These are phyloP conservation scores for Oreochromis aureus DNA, from an alignment of 2,113 vertebrate species.

Conservation along the genomic window DNA sequence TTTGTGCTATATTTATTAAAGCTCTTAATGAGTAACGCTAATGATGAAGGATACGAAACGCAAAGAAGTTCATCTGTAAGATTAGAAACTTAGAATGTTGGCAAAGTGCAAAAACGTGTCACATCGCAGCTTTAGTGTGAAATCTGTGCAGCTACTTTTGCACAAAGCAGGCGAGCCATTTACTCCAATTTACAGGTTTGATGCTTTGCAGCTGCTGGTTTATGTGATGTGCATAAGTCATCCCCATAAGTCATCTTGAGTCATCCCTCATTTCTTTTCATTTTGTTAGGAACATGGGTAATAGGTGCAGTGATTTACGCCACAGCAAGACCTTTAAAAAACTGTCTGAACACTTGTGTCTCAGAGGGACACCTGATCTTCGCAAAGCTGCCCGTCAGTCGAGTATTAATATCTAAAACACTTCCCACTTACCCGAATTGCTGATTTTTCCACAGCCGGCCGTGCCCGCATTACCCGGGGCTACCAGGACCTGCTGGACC, in stretches of 20 bases:
- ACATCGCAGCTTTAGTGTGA: background rate
- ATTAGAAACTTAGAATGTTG: background rate
- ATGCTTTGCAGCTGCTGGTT: background rate
- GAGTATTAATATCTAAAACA: background rate
- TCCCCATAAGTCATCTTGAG: background rate
- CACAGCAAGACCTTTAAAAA: background rate
- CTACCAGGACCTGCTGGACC: conserved; percentile 81
- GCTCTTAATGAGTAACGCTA: background rate
- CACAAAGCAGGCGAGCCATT: background rate
- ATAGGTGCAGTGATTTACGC: background rate
- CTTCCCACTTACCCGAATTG: conserved; percentile 75
- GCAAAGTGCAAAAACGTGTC: background rate
- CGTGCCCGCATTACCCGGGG: conserved; percentile 86
- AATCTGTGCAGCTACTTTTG: background rate
- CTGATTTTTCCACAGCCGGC: conserved; percentile 76
- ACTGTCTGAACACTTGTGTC: background rate
- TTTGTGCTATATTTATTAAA: background rate
- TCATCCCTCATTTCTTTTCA: background rate
- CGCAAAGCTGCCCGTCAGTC: background rate
- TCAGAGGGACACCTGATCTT: background rate
- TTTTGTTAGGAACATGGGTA: background rate
- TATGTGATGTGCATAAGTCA: background rate
- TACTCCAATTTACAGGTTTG: background rate
- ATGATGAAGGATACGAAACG: background rate
- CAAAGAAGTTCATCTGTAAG: background rate